Evolutionary conservation across 2,113 vertebrate species (phyloP), one percentile per base, ranked within the genome.

Genomic region (Tonatia bakeri): DNA sequence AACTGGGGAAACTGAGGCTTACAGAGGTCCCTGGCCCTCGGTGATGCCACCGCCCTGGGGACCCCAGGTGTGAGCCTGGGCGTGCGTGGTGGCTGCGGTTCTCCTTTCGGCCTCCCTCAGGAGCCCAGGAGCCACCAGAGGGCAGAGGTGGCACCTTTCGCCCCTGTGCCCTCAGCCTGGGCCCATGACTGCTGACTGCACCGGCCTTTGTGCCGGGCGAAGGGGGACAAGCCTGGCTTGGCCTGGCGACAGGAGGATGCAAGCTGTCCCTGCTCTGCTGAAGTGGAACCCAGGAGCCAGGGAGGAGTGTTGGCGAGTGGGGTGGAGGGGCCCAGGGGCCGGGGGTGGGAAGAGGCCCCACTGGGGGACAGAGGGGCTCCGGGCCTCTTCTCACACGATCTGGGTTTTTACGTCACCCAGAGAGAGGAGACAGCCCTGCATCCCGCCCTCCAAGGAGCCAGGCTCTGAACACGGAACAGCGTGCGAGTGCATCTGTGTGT

Each of bases 61-160:
- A 6, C 22, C 16, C 33, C 24, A 14, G 67, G 36, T 28, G 54
- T 0, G 17, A 19, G 22, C 16, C 26, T 15, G 10, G 80, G 47
- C 24, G 56, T 0, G 0, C 1, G 26, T 2, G 22, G 45, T 0
- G 2, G 8, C 59, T 17, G 4, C 31, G 69, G 31, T 8, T 36
- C 16, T 8, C 40, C 24, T 15, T 0, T 9, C 40, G 14, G 31
- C 47, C 12, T 72, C 40, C 50, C 89, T 65, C 16, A 1, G 6
- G 19, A 64, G 43, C 43, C 47, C 5, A 14, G 11, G 19, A 80
- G 54, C 26, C 24, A 4, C 40, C 43, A 36, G 28, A 20, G 31
- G 61, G 38, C 59, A 70, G 79, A 70, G 56, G 22, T 2, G 52
- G 52, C 45, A 47, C 8, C 38, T 64, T 17, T 5, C 13, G 28